Base-by-base conservation (phyloP, 1,140 invertebrate genomes). In the Telenomus remus region DNA sequence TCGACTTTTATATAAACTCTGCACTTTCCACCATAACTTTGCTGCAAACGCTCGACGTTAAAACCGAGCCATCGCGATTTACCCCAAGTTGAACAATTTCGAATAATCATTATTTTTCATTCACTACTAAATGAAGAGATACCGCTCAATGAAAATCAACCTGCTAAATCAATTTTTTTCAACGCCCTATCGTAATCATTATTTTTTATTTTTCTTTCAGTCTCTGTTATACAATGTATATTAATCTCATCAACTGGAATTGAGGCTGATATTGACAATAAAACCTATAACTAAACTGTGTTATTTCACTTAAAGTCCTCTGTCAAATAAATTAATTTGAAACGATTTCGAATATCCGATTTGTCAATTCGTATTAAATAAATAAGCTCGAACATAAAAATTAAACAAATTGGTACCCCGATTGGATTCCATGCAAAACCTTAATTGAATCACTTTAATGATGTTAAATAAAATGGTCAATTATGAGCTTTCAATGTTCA, bases 1-100 rank as follows among this genome's bases (percentile, higher is more conserved):
- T 73, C 76, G 69, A 78, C 70, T 78, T 72, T 72, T 70, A 78
- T 78, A 78, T 73, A 78, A 78, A 78, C 65, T 73, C 70, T 65
- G 59, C 65, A 70, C 64, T 73, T 78, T 78, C 56, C 42, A 63
- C 70, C 69, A 73, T 73, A 74, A 74, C 70, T 78, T 74, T 39
- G 27, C 55, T 54, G 34, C 39, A 19, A 44, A 48, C 37, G 35
- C 15, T 13, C 9, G 1, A 60, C 43, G 48, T 34, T 57, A 39
- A 65, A 76, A 71, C 51, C 56, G 43, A 51, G 43, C 8, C 19
- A 39, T 27, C 19, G 65, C 54, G 35, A 71, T 68, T 71, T 76
- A 61, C 39, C 42, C 6, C 50, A 48, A 63, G 16, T 39, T 63
- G 42, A 33, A 51, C 53, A 46, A 53, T 63, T 63, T 53, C 49